A percentile compares a stretch with the other conserved stretches of the same genome.
phyloP scores from a whole-genome alignment of 2,797 vertebrate genomes.

The Urophycis tenuis region DNA sequence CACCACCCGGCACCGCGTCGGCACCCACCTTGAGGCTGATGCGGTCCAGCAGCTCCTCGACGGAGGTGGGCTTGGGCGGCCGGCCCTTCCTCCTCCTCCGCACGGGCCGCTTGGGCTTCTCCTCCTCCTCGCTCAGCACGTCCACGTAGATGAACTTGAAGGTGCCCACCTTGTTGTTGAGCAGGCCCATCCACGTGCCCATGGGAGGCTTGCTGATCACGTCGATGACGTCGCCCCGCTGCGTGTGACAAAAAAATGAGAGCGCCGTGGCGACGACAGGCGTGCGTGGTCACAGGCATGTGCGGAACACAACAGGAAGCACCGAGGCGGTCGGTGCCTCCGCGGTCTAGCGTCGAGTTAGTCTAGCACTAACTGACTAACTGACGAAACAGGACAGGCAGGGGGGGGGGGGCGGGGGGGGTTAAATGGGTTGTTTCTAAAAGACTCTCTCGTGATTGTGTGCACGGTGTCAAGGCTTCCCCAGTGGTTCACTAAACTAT shows the following conservation, averaged over 20 bases:
- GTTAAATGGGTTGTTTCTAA: no score
- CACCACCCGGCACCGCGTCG: no score
- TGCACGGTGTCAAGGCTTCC: no score
- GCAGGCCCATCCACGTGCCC: slow-evolving; percentile 98
- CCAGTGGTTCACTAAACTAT: no score
- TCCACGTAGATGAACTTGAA: slow-evolving; percentile 99
- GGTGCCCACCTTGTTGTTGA: slow-evolving; percentile 98
- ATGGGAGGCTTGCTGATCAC: slow-evolving; percentile 99
- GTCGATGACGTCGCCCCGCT: slow-evolving; percentile 96
- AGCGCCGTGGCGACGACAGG: neutral
- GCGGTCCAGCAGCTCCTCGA: slow-evolving; percentile 93
- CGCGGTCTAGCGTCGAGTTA: no score
- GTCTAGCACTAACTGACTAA: no score
- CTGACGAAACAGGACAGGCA: no score
- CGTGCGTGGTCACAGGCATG: neutral
- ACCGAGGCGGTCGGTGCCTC: no score
- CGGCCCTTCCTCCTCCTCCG: slow-evolving; percentile 86
- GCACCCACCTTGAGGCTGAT: slow-evolving; percentile 89
- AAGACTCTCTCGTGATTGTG: no score
- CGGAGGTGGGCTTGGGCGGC: slow-evolving; percentile 89
- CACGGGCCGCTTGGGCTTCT: slow-evolving; percentile 89
- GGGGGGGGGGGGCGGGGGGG: no score
- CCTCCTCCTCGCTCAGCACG: slow-evolving; percentile 87
- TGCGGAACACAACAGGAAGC: neutral
- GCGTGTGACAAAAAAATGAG: slow-evolving; percentile 10